These are phyloP conservation scores for Catonia carolina DNA, from an alignment of 2,888 invertebrate species.

Conservation along the genomic window DNA sequence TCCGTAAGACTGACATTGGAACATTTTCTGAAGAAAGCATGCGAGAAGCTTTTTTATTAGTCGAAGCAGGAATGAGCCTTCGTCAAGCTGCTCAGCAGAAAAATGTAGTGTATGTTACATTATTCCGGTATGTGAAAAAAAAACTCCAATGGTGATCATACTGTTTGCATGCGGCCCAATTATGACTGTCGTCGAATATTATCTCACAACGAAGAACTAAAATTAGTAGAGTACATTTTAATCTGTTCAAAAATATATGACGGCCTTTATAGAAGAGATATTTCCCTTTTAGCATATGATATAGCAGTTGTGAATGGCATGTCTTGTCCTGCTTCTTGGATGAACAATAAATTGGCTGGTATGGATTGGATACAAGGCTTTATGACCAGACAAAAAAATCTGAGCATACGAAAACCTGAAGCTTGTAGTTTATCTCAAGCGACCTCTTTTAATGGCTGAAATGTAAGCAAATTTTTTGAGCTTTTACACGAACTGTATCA, in stretches of 20 bases:
- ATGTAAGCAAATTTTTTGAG: conserved; percentile 22
- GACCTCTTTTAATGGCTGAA: conserved; percentile 24
- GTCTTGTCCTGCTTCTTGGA: conserved; percentile 21
- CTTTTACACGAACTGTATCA: conserved; percentile 19
- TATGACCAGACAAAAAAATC: conserved; percentile 11
- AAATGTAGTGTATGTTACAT: background rate
- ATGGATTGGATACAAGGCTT: conserved; percentile 24
- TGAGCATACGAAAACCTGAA: conserved; percentile 24
- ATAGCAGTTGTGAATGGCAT: conserved; percentile 21
- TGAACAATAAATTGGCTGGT: conserved; percentile 20
- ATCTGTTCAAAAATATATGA: conserved; percentile 25
- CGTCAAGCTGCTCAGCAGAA: no score
- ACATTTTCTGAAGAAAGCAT: no score
- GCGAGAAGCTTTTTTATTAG: no score
- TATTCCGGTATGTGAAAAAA: conserved; percentile 14
- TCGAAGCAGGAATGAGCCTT: no score
- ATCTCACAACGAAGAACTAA: conserved; percentile 9
- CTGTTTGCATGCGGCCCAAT: background rate
- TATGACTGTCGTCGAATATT: conserved; percentile 5
- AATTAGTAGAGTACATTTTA: conserved; percentile 21
- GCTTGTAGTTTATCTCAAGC: conserved; percentile 23
- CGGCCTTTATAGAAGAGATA: conserved; percentile 15
- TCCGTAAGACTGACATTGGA: no score
- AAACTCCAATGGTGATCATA: conserved; percentile 6
- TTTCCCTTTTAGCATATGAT: conserved; percentile 23